Evolutionary conservation across 1,140 invertebrate species (phyloP), one percentile per base, ranked within the genome.

Genomic region (Aricia agestis): DNA sequence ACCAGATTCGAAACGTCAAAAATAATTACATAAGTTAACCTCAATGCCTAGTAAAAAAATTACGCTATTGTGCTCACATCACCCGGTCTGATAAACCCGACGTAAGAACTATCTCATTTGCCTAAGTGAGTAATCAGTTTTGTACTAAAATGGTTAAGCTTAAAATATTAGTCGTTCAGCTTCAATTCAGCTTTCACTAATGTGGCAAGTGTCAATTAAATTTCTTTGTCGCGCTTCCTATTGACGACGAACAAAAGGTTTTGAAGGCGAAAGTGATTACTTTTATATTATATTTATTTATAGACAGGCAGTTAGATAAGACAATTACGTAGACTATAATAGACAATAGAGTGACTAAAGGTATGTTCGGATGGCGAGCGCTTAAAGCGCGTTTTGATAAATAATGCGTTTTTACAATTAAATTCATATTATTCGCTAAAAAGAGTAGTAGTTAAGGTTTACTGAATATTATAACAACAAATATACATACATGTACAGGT

Each of bases 71-170:
- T 81, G 83, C 80, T 80, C 78, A 83, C 86, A 86, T 86, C 82
- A 84, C 84, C 72, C 85, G 84, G 82, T 87, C 85, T 86, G 82
- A 86, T 87, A 88, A 90, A 78, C 84, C 85, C 18, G 59, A 83
- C 77, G 73, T 82, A 84, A 84, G 74, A 72, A 77, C 73, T 77
- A 84, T 83, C 87, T 89, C 87, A 89, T 89, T 84, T 84, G 78
- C 75, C 77, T 81, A 87, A 87, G 87, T 88, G 84, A 87, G 84
- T 83, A 81, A 79, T 78, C 73, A 74, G 76, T 77, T 82, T 73
- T 77, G 74, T 69, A 72, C 36, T 73, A 77, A 76, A 74, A 72
- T 75, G 75, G 79, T 84, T 83, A 85, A 80, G 77, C 78, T 73
- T 74, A 79, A 71, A 69, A 71, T 61, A 71, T 79, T 70, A 67